These are phyloP conservation scores for Leptinotarsa undecemlineata DNA, from an alignment of 1,140 invertebrate species.

Conservation along the genomic window DNA sequence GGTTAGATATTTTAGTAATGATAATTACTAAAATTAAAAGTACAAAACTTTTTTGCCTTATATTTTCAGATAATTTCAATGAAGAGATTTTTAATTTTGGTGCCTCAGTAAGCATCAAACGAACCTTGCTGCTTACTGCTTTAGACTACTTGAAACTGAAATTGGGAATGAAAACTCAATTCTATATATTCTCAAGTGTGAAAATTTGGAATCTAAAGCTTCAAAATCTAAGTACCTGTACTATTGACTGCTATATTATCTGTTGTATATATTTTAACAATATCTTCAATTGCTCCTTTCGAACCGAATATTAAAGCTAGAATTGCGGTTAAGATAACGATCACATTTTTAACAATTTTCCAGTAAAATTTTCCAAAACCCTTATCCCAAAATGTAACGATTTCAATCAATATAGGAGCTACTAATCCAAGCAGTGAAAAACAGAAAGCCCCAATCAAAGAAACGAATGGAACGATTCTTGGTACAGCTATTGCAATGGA, in stretches of 20 bases:
- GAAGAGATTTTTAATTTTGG: too few species aligned
- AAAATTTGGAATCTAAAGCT: too few species aligned
- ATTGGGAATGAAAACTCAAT: too few species aligned
- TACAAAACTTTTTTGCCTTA: too few species aligned
- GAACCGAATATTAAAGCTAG: slow-evolving; percentile 81
- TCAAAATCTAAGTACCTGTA: background rate
- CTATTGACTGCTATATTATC: background rate
- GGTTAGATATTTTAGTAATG: too few species aligned
- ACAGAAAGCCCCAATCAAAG: slow-evolving; percentile 91
- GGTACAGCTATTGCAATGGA: slow-evolving; percentile 84
- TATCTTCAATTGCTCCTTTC: slow-evolving; percentile 72
- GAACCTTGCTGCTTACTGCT: too few species aligned
- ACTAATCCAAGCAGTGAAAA: slow-evolving; percentile 92
- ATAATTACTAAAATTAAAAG: too few species aligned
- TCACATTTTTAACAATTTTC: slow-evolving; percentile 78
- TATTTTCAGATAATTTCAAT: too few species aligned
- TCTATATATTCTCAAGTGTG: too few species aligned
- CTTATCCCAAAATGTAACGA: slow-evolving; percentile 76
- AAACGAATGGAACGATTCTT: slow-evolving; percentile 87
- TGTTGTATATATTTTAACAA: slow-evolving; percentile 58
- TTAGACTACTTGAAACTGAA: too few species aligned
- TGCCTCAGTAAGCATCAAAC: too few species aligned
- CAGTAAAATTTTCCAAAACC: slow-evolving; percentile 72
- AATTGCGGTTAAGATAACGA: slow-evolving; percentile 73
- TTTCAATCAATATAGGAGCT: slow-evolving; percentile 86